These are phyloP conservation scores for Romanogobio albipinnatus DNA, from an alignment of 2,113 vertebrate genomes.

Conservation along the genomic window DNA sequence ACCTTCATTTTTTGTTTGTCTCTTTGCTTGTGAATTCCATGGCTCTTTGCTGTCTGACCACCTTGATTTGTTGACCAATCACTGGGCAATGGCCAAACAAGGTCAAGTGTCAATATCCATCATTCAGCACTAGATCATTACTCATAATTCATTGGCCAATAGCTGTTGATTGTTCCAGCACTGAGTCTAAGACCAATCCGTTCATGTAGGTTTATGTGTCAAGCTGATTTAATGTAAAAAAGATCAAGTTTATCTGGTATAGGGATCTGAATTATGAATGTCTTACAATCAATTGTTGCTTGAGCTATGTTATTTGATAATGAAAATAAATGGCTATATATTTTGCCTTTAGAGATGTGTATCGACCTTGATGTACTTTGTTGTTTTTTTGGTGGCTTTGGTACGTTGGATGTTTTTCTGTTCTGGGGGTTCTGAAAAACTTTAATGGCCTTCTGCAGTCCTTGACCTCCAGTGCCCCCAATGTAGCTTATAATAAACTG, in stretches of 20 bases:
- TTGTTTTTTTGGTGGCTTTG: conserved; percentile 7
- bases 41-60: conserved; percentile 37
- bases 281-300: neutral
- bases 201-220: conserved; percentile 3
- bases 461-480: conserved; percentile 6
- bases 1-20: conserved; percentile 51
- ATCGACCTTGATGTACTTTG: neutral
- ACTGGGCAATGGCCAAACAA: conserved; percentile 46
- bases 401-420: neutral
- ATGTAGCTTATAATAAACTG: conserved; percentile 1
- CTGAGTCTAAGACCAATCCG: conserved; percentile 19
- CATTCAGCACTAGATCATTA: conserved; percentile 42
- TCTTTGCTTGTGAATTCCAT: conserved; percentile 43
- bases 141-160: conserved; percentile 27
- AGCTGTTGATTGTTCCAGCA: conserved; percentile 26
- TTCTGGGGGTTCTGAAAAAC: neutral
- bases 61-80: conserved; percentile 43
- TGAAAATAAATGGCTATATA: neutral
- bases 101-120: conserved; percentile 44
- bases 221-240: neutral
- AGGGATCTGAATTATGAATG: neutral
- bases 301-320: neutral
- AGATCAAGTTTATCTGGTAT: neutral
- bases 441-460: neutral
- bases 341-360: neutral